A percentile compares a stretch with the other conserved stretches of the same genome.
phyloP scores from a whole-genome alignment of 2,113 vertebrate species.

The Serinus canaria region DNA sequence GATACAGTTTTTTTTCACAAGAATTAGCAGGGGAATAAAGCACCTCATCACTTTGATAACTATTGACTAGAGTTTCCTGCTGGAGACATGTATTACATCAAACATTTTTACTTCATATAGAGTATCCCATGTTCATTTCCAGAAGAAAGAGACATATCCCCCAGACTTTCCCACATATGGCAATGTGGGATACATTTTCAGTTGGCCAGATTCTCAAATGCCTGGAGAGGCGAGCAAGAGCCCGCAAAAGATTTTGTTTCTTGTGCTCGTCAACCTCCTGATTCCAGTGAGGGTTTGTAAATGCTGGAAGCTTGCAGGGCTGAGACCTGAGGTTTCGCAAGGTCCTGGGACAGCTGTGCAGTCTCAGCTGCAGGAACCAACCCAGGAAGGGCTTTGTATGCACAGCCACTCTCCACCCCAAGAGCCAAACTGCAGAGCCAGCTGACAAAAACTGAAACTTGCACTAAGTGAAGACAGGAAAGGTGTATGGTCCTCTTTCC shows the following conservation, averaged over 20 bases:
- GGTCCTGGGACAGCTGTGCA: background rate
- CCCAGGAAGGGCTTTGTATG: background rate
- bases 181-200: constrained; percentile 15
- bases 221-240: background rate
- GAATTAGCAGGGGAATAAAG: constrained; percentile 10
- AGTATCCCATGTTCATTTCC: background rate
- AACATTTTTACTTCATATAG: background rate
- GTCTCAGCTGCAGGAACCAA: background rate
- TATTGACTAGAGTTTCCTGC: constrained; percentile 30
- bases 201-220: background rate
- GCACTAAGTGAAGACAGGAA: background rate
- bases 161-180: constrained; percentile 1
- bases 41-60: constrained; percentile 4
- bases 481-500: background rate
- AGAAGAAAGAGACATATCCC: background rate
- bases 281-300: background rate
- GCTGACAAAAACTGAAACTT: background rate
- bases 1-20: background rate
- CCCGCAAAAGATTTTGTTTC: background rate
- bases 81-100: background rate
- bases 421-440: background rate
- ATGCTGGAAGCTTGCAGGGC: background rate
- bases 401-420: background rate
- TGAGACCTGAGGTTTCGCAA: background rate
- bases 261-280: background rate